phyloP scores from a whole-genome alignment of 2,113 vertebrate genomes.

The Ageneiosus marmoratus region DNA sequence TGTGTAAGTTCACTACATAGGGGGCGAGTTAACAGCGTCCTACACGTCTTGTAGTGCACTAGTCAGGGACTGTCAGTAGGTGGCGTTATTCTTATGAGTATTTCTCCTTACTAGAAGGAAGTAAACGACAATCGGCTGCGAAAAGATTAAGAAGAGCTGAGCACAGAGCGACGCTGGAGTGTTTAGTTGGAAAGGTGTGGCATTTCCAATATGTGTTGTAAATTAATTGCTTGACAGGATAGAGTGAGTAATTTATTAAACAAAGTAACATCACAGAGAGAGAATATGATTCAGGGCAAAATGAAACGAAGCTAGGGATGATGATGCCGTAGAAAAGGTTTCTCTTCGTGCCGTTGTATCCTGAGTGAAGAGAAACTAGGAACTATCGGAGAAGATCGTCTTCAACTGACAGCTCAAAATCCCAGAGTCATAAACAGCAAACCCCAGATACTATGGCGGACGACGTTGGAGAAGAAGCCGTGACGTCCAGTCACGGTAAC shows the following conservation, averaged over 20 bases:
- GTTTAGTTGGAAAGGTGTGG: conserved; percentile 24
- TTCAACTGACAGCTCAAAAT: conserved; percentile 35
- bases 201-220: not conserved
- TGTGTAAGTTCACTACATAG: not conserved
- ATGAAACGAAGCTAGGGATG: not conserved
- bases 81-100: conserved; percentile 13
- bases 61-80: conserved; percentile 20
- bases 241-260: not conserved
- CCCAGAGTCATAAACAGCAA: conserved; percentile 1
- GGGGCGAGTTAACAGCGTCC: not conserved
- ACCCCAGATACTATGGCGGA: conserved; percentile 69
- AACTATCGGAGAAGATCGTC: conserved; percentile 4
- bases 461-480: conserved; percentile 61
- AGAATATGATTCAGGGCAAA: conserved; percentile 22
- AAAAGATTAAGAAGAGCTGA: no score
- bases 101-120: conserved; percentile 35
- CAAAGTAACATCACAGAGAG: not conserved
- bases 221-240: not conserved
- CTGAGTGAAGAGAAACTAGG: conserved; percentile 35
- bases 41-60: not conserved
- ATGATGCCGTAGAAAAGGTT: conserved; percentile 58
- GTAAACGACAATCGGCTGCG: no score
- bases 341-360: conserved; percentile 24
- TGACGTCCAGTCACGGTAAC: conserved; percentile 57
- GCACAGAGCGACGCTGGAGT: not conserved